Base-by-base conservation (phyloP, 2,888 invertebrate species). In the Hirtodrosophila confusa region DNA sequence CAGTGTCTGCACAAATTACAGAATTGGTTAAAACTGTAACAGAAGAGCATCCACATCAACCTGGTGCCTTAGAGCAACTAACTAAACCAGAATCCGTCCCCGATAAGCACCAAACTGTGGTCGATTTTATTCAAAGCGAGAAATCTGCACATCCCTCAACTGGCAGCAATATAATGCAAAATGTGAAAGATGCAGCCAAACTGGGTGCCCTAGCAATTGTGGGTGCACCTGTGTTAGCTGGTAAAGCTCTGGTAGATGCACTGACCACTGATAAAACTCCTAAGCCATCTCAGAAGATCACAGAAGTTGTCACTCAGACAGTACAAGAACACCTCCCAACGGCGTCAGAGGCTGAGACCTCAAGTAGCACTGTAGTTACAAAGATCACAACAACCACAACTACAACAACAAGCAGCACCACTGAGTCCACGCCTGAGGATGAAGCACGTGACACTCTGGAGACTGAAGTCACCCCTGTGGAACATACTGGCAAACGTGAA, bases 161-260 rank as follows among this genome's bases (percentile, higher is more conserved):
- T 7, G 55, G 68, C 9, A 73, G 67, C 50, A 80, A 69, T 4
- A 66, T 90, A 0, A 12, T 89, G 61, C 75, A 89, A 58, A 90
- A 89, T 66, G 80, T 88, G 0, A 89, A 88, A 76, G 93, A 97
- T 84, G 98, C 97, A 10, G 95, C 97, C 0, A 96, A 97, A 88
- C 93, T 96, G 90, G 98, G 98, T 1, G 92, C 98, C 1, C 92
- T 98, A 70, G 97, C 97, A 17, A 93, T 98, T 31, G 93, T 98
- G 5, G 97, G 96, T 29, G 97, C 97, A 11, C 98, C 98, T 3
- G 94, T 97, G 23, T 90, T 98, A 60, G 98, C 98, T 35, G 98
- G 97, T 29, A 96, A 96, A 93, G 96, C 96, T 40, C 94, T 97
- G 11, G 94, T 95, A 3, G 95, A 97, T 91, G 97, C 96, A 5